Base-by-base conservation (phyloP, 1,140 invertebrate genomes). In the Bombus picipes region DNA sequence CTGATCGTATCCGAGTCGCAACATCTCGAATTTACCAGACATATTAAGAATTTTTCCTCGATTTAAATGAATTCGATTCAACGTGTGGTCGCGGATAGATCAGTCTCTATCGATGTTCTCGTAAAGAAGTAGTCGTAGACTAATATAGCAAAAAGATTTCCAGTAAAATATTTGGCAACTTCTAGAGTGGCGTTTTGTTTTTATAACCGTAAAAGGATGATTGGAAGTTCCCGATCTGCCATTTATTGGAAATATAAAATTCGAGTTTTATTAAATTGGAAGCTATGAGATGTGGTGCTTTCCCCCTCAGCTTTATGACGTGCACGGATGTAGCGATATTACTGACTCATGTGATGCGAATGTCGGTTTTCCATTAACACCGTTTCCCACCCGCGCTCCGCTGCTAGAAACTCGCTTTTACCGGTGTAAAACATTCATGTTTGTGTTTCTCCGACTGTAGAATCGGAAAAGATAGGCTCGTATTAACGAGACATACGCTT, bases 301-400 rank as follows among this genome's bases (percentile, higher is more conserved):
- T 41, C 59, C 74, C 39, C 74, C 28, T 47, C 74, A 39, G 43
- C 34, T 83, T 76, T 32, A 74, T n/a, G 57, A 15, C 13, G 15
- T 15, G 32, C 41, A 39, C 62, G 77, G 25, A 25, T 62, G 32
- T 53, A 66, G 37, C 73, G 41, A 68, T 83, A 77, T 76, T 76
- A 77, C 81, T 6, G 80, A 65, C 66, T 47, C 59, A 15, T 39
- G 18, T 47, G 34, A 74, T 22, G 68, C 68, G 83, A 80, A 62
- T 77, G 43, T 57, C 34, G 73, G 25, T 73, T 80, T 80, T 70
- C 76, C 76, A 85, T 85, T 85, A 85, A 85, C 83, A 73, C 68
- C 66, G 76, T 72, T 84, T 66, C 37, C 41, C 57, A n/a, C 25
- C 59, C 39, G 13, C 41, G 13, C 9, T 34, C 5, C 37, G 10